These are phyloP conservation scores for Brachycybe producta DNA, from an alignment of 2,888 invertebrate species.

Conservation along the genomic window DNA sequence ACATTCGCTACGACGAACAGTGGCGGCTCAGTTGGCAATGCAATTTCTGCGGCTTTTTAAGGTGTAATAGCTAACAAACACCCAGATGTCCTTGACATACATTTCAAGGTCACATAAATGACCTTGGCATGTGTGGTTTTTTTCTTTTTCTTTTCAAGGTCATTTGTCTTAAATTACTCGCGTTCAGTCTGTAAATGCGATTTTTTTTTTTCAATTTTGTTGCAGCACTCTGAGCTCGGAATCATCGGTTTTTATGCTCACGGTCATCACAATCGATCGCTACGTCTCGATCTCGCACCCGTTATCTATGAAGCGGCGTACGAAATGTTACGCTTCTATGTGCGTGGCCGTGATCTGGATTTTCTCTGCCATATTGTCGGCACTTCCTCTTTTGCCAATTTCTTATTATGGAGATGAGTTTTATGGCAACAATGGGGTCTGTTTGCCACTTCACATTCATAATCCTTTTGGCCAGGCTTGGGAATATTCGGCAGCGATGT, in stretches of 20 bases:
- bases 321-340: constrained; percentile 35
- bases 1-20: constrained; percentile 42
- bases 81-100: not conserved
- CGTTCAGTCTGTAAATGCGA: too few relatives aligned
- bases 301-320: constrained; percentile 37
- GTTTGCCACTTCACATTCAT: constrained; percentile 46
- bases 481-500: constrained; percentile 46
- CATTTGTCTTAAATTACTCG: not conserved
- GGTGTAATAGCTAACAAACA: constrained; percentile 20
- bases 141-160: constrained; percentile 1
- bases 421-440: constrained; percentile 48
- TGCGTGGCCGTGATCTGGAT: constrained; percentile 42
- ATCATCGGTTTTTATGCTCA: constrained; percentile 46
- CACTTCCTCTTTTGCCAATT: constrained; percentile 37
- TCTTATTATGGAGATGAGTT: constrained; percentile 45
- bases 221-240: constrained; percentile 47
- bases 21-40: constrained; percentile 47
- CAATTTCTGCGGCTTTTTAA: constrained; percentile 41
- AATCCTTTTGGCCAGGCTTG: constrained; percentile 47
- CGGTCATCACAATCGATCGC: constrained; percentile 48
- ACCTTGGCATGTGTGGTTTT: not conserved
- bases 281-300: constrained; percentile 48
- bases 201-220: constrained; percentile 36
- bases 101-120: not conserved
- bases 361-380: constrained; percentile 38